phyloP scores from a whole-genome alignment of 2,888 invertebrate species.

The Geophilus truncorum region DNA sequence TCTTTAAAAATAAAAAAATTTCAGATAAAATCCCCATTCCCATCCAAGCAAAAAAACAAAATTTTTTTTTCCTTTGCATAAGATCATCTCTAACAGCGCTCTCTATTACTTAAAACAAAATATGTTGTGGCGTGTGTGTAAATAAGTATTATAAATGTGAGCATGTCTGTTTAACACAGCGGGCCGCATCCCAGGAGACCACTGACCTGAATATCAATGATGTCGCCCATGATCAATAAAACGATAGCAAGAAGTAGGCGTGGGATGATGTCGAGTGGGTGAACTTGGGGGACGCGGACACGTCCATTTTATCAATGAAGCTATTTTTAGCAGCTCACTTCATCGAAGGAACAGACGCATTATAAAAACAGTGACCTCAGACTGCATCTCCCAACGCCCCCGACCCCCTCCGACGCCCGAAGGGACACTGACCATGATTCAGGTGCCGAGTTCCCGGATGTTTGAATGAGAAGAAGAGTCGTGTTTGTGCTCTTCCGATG shows the following conservation, averaged over 20 bases:
- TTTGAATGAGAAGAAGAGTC: background rate
- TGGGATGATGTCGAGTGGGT: background rate
- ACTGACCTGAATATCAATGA: constrained; percentile 5
- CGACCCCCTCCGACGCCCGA: no score
- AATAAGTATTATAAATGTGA: background rate
- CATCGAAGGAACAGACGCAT: background rate
- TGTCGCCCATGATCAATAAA: background rate
- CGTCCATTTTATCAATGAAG: background rate
- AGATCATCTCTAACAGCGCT: no score
- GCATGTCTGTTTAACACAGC: background rate
- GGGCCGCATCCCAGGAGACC: background rate
- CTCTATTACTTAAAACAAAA: no score
- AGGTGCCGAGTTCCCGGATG: background rate
- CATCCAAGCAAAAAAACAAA: no score
- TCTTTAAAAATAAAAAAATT: no score
- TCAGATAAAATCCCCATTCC: no score
- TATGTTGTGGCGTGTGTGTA: no score
- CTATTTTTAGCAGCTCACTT: background rate
- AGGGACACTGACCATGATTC: background rate
- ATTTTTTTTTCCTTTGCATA: no score
- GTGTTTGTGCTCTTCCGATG: background rate
- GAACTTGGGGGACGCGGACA: background rate
- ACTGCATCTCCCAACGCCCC: background rate
- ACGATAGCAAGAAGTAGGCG: no score
- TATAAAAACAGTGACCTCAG: background rate